phyloP scores from a whole-genome alignment of 2,888 invertebrate genomes.

The Unio delphinus region DNA sequence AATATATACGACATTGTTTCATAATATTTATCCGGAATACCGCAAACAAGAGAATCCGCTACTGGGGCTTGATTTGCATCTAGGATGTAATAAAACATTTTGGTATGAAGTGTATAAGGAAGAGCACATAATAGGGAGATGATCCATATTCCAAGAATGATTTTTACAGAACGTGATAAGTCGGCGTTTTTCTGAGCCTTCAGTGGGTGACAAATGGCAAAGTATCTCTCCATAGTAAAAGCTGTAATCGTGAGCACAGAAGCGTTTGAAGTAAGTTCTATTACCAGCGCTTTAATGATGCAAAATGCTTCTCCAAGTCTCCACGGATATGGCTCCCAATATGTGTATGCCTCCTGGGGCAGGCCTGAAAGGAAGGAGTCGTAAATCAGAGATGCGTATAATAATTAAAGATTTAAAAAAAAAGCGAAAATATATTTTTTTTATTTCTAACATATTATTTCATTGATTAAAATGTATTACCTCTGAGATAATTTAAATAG shows the following conservation, averaged over 20 bases:
- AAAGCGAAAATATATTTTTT: too few species aligned
- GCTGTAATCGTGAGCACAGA: slow-evolving; percentile 93
- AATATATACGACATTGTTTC: slow-evolving; percentile 74
- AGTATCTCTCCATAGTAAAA: slow-evolving; percentile 89
- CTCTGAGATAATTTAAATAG: too few species aligned
- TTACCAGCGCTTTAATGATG: slow-evolving; percentile 71
- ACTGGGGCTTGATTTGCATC: slow-evolving; percentile 35
- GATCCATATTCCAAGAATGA: slow-evolving; percentile 89
- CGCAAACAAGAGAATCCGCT: slow-evolving; percentile 58
- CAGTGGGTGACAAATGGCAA: slow-evolving; percentile 92
- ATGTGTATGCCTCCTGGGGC: slow-evolving; percentile 72
- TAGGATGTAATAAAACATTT: slow-evolving; percentile 51
- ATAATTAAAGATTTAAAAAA: too few species aligned
- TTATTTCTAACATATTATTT: too few species aligned
- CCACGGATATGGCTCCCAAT: slow-evolving; percentile 73
- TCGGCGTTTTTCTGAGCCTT: slow-evolving; percentile 87
- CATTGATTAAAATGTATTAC: too few species aligned
- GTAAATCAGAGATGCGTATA: too few species aligned
- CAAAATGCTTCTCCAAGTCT: slow-evolving; percentile 72
- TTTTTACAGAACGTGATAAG: slow-evolving; percentile 83
- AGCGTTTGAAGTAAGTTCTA: slow-evolving; percentile 84
- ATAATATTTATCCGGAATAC: slow-evolving; percentile 50
- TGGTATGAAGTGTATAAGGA: slow-evolving; percentile 64
- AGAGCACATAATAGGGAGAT: slow-evolving; percentile 82
- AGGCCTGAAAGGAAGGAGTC: slow-evolving; percentile 64